Evolutionary conservation across 92 coral and sea anemone genomes (phyloP).

Genomic region (Heteractis magnifica): DNA sequence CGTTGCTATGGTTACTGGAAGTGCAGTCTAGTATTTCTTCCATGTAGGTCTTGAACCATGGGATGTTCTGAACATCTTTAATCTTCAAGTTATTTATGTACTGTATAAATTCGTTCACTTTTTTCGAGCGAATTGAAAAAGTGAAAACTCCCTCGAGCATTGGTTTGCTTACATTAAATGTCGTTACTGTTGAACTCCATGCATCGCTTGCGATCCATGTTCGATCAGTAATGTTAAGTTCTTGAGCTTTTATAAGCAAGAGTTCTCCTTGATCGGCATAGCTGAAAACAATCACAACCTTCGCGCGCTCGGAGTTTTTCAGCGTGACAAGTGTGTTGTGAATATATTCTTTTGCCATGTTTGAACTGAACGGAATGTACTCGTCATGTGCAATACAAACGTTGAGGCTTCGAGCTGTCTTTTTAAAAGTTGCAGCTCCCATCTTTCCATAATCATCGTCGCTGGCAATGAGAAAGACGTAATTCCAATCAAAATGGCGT

Average conservation of each 20-base stretch:
- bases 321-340: conserved; percentile 45
- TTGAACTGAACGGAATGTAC: conserved; percentile 69
- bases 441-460: conserved; percentile 95
- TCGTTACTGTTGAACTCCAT: conserved; percentile 56
- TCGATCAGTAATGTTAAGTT: conserved; percentile 62
- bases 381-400: conserved; percentile 88
- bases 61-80: conserved; percentile 36
- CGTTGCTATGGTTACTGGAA: conserved; percentile 9
- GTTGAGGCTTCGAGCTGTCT: conserved; percentile 60
- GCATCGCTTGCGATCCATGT: conserved; percentile 98
- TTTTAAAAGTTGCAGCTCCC: conserved; percentile 90
- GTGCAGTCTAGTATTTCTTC: conserved; percentile 60
- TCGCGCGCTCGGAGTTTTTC: conserved; percentile 50
- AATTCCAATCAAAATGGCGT: conserved; percentile 77
- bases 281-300: conserved; percentile 79
- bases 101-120: conserved; percentile 46
- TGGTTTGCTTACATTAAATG: conserved; percentile 47
- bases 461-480: conserved; percentile 79
- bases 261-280: conserved; percentile 68
- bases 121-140: conserved; percentile 64
- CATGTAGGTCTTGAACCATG: conserved; percentile 72
- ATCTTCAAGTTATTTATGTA: conserved; percentile 51
- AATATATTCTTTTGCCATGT: conserved; percentile 55
- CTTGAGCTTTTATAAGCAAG: conserved; percentile 61
- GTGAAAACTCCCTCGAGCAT: conserved; percentile 74